phyloP scores from a whole-genome alignment of 2,797 vertebrate species.

The Coregonus ussuriensis region DNA sequence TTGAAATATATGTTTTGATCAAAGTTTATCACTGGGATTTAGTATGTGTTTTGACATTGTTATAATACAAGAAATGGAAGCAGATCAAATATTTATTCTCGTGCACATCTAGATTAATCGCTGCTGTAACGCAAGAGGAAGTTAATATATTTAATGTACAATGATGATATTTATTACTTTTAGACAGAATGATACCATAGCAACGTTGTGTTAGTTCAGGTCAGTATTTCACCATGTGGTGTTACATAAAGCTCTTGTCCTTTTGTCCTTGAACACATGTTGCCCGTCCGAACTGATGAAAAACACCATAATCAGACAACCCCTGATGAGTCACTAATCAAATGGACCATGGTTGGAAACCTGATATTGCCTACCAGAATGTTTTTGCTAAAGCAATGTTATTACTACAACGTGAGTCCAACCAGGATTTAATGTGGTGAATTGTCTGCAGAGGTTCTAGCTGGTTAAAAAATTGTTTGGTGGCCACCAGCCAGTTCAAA shows the following conservation, averaged over 20 bases:
- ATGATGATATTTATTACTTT: neutral
- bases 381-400: conserved; percentile 61
- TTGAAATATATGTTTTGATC: neutral
- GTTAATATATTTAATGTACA: neutral
- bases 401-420: conserved; percentile 61
- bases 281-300: conserved; percentile 37
- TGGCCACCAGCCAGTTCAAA: conserved; percentile 49
- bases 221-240: neutral
- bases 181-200: neutral
- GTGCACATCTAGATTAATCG: neutral
- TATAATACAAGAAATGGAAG: neutral
- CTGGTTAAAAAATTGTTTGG: conserved; percentile 39
- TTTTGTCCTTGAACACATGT: conserved; percentile 43
- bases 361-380: conserved; percentile 46
- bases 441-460: neutral
- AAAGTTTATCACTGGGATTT: neutral
- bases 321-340: conserved; percentile 61
- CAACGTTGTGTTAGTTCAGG: neutral
- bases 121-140: neutral
- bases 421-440: neutral
- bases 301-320: conserved; percentile 43
- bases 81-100: neutral
- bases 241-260: neutral
- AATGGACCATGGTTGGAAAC: conserved; percentile 60
- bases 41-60: neutral